Evolutionary conservation across 2,113 vertebrate genomes (phyloP), one percentile per base, ranked within the genome.

Genomic region (Promerops cafer): DNA sequence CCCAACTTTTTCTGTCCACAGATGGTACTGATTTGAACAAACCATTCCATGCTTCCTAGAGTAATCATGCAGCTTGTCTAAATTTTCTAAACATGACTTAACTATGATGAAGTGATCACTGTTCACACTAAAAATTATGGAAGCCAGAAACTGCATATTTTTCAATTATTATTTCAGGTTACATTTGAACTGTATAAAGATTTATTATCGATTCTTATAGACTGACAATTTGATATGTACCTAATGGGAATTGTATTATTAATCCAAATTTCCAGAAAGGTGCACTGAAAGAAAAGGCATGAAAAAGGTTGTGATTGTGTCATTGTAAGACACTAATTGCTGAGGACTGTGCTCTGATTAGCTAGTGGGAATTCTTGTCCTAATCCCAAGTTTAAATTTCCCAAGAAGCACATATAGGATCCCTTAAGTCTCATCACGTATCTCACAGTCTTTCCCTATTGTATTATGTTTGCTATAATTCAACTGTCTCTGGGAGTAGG

Each of bases 1-100:
- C 96, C 93, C 52, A 84, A 93, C 86, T 92, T 96, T 97, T 96
- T 97, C 94, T 96, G 65, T 52, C 76, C 97, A 97, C 98, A 98
- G 98, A 98, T 98, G 98, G 97, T 98, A 97, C 89, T 97, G 96
- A 97, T 98, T 98, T 98, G 96, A 98, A 97, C 95, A 97, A 97
- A 97, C 87, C 87, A 96, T 97, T 97, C 97, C 97, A 93, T 97
- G 97, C 91, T 98, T 98, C 97, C 97, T 98, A 96, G 90, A 96
- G 84, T 93, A 97, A 98, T 97, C 93, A 95, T 23, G 80, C 97
- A 98, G 97, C 96, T 97, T 98, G 94, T 96, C 97, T 97, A 95
- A 93, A 98, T 98, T 98, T 98, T 98, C 95, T 92, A 96, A 98
- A 98, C 95, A 97, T 98, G 97, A 98, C 95, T 97, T 97, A 97